Evolutionary conservation across 2,113 vertebrate species (phyloP), one percentile per base, ranked within the genome.

Genomic region (Lipophrys pholis): DNA sequence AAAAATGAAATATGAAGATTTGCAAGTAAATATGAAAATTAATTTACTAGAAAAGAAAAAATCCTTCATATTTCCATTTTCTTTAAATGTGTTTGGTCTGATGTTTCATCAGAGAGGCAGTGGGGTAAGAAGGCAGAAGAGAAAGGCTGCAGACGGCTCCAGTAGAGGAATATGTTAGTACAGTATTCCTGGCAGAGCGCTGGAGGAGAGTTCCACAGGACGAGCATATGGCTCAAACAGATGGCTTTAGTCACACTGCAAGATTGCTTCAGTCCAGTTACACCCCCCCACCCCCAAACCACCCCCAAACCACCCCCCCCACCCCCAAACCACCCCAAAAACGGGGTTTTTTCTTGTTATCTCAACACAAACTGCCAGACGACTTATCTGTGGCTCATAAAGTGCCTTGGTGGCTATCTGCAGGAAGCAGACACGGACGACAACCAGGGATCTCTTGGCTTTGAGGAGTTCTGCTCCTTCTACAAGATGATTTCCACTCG

Each of bases 401-500:
- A 76, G 64, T 21, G 45, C 9, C 55, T 81, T 55, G 63, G 8
- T 61, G 14, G 41, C 59, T 61, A 60, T 85, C 51, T 61, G 51
- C 73, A 99, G 97, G 96, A 98, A 62, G 97, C 97, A 0, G 97
- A 99, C 78, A 99, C 97, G 0, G 97, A 98, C 11, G 96, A 96
- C 9, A 95, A 95, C 78, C 96, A 97, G 86, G 97, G 97, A 5
- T 95, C 92, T 0, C 91, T 99, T 78, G 96, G 91, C 73, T 98
- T 99, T 0, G 97, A 98, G 11, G 97, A 99, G 83, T 99, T 99
- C 92, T 98, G 97, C 6, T 90, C 94, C 9, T 98, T 99, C 92
- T 99, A 98, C 78, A 98, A 99, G 93, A 95, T 95, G 95, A 98
- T 99, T 94, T 99, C 97, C 1, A 99, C 97, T 0, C 94, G 97